These are phyloP conservation scores for Chiloscyllium plagiosum DNA, from an alignment of 2,113 vertebrate genomes.

Conservation along the genomic window DNA sequence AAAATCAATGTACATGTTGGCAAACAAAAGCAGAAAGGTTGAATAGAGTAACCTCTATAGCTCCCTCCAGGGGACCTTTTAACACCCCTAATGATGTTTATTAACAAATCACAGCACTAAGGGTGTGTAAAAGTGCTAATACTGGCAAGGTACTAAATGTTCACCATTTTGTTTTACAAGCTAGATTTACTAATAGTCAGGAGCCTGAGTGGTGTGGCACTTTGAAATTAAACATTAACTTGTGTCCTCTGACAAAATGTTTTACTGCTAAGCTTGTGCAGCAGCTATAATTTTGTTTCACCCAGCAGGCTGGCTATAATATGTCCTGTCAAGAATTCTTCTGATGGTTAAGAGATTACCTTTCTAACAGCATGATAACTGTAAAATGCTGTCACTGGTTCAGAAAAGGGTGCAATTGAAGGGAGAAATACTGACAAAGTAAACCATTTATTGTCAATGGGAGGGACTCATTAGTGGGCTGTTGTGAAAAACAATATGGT, in stretches of 20 bases:
- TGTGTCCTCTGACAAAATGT: slow-evolving; percentile 31
- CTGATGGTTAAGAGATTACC: neutral
- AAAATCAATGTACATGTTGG: slow-evolving; percentile 26
- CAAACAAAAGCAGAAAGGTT: slow-evolving; percentile 34
- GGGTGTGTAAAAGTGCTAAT: slow-evolving; percentile 32
- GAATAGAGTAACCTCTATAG: slow-evolving; percentile 29
- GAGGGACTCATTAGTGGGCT: slow-evolving; percentile 2
- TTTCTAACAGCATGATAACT: slow-evolving; percentile 9
- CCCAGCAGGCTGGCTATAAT: neutral
- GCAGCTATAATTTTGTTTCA: slow-evolving; percentile 8
- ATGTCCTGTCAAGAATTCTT: neutral
- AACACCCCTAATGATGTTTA: slow-evolving; percentile 32
- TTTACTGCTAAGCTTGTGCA: slow-evolving; percentile 23
- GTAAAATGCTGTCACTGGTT: neutral
- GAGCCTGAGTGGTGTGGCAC: slow-evolving; percentile 10
- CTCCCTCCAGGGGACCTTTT: slow-evolving; percentile 36
- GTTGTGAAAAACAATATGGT: slow-evolving; percentile 22
- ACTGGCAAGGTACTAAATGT: slow-evolving; percentile 21
- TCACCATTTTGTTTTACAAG: slow-evolving; percentile 37
- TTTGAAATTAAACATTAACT: slow-evolving; percentile 38
- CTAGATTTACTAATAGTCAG: slow-evolving; percentile 22
- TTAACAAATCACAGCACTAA: slow-evolving; percentile 33
- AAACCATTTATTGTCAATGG: slow-evolving; percentile 26
- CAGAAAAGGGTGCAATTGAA: neutral
- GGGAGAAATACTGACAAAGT: neutral